Base-by-base conservation (phyloP, 2,888 invertebrate genomes). In the Cepaea hortensis region DNA sequence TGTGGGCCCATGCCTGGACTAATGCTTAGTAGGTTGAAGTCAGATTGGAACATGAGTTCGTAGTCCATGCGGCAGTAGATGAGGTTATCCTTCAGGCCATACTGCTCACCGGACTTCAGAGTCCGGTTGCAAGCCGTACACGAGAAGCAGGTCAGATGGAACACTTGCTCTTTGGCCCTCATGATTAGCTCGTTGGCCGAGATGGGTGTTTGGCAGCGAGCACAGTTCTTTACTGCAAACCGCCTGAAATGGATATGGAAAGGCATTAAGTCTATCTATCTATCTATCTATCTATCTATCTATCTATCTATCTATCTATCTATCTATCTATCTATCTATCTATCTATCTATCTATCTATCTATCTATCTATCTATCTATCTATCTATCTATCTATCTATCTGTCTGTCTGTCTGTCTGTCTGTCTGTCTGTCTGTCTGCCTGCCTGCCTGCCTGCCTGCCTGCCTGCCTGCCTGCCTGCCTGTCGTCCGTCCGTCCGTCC, bases 141-240 rank as follows among this genome's bases (percentile, higher is more conserved):
- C 68, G 97, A 96, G 95, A 98, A 98, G 95, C 98, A 98, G 90
- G 96, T 96, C 87, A 98, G 96, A 94, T 98, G 98, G 95, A 97
- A 98, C 88, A 98, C 97, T 92, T 97, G 95, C 91, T 98, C 97
- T 76, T 97, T 95, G 0, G 98, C 98, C 88, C 97, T 95, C 98
- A 98, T 98, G 93, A 98, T 98, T 93, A 98, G 95, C 95, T 98
- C 98, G 92, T 97, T 97, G 73, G 97, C 96, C 13, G 97, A 96
- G 93, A 98, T 97, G 9, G 97, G 97, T 83, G 96, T 96, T 55
- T 96, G 96, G 93, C 98, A 98, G 80, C 98, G 96, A 13, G 97
- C 96, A 94, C 98, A 98, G 88, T 97, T 96, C 92, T 97, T 96
- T 90, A 97, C 96, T 90, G 97, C 97, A 94, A 97, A 98, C 93